Evolutionary conservation across 2,888 invertebrate genomes (phyloP), one percentile per base, ranked within the genome.

Genomic region (Hypena proboscidalis): DNA sequence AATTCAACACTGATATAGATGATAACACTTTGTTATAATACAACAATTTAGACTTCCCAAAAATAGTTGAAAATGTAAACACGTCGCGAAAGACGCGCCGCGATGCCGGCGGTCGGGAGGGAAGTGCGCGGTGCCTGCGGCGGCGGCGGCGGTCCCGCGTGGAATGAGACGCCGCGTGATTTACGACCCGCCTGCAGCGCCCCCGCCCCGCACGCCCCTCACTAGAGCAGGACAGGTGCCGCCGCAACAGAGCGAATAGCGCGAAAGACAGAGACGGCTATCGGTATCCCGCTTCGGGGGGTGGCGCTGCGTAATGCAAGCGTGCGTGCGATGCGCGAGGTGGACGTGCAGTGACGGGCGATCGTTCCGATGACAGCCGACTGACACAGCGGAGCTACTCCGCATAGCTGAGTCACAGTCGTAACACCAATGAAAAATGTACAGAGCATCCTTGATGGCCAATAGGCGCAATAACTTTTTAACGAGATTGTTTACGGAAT

Each of bases 151-250:
- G 83, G 83, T 85, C 90, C 86, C 90, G 91, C 91, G 89, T 86
- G 90, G 91, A 91, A 90, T 91, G 91, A 91, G 89, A 87, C 77
- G 80, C 85, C 83, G 83, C 80, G 87, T 91, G 91, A 91, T 91
- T 91, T 91, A 91, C 91, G 91, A 90, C 88, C 89, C 90, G 90
- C 90, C 90, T 89, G 90, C 90, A 89, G 86, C 85, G 81, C 86
- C 87, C 89, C 81, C 83, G 76, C 83, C 88, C 89, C 86, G 81
- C 85, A 70, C 85, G 74, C 80, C 83, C 79, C 83, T 72, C 82
- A 71, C 61, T 51, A 66, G 83, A 87, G 51, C 55, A 77, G 73
- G 88, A 87, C 60, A 65, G 68, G 59, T 51, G 75, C 71, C 56
- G 43, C 46, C 35, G 42, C 52, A 43, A 55, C 50, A 35, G 35